These are phyloP conservation scores for Drosophila mercatorum DNA, from an alignment of 2,888 invertebrate genomes.

Conservation along the genomic window DNA sequence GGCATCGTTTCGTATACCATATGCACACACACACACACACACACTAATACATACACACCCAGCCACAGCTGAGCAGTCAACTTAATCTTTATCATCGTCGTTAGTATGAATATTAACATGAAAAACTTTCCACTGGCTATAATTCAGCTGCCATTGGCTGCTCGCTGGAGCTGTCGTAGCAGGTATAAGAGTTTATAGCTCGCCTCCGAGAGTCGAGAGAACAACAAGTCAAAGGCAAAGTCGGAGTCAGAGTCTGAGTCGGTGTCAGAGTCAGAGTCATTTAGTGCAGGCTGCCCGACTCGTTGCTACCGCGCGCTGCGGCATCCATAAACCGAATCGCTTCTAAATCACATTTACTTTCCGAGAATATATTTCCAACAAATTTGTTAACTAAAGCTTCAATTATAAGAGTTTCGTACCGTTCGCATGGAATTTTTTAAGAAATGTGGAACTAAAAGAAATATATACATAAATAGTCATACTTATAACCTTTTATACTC, in stretches of 20 bases:
- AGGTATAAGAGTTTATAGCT: constrained; percentile 13
- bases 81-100: constrained; percentile 49
- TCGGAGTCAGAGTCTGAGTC: neutral
- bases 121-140: constrained; percentile 31
- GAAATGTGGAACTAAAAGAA: too few species aligned
- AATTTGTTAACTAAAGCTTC: too few species aligned
- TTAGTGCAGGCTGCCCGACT: neutral
- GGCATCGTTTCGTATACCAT: constrained; percentile 23
- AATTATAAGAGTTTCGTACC: too few species aligned
- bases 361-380: neutral
- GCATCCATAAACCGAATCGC: neutral
- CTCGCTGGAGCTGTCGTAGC: neutral
- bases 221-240: neutral
- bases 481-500: too few species aligned
- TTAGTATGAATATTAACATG: constrained; percentile 36
- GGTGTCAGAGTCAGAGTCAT: neutral
- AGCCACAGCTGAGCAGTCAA: constrained; percentile 15
- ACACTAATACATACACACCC: neutral
- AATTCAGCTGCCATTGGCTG: constrained; percentile 32
- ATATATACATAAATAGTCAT: too few species aligned
- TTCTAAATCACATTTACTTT: neutral
- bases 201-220: neutral
- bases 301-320: neutral
- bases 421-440: too few species aligned
- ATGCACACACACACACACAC: neutral